Evolutionary conservation across 2,888 invertebrate genomes (phyloP), one percentile per base, ranked within the genome.

Genomic region (Cephus pulcher): DNA sequence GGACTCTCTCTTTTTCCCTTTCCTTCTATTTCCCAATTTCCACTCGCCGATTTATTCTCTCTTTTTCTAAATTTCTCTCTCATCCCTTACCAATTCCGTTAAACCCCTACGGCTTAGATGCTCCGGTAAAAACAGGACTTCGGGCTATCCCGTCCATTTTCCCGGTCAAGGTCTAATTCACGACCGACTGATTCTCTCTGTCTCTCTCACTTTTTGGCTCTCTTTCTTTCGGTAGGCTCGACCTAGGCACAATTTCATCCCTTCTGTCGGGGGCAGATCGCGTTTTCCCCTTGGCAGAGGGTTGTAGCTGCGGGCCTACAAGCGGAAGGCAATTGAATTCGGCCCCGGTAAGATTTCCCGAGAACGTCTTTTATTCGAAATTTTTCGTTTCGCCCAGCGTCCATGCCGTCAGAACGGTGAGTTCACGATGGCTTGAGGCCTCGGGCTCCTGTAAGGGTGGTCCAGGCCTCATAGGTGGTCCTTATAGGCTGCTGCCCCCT

Each of bases 301-400:
- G 56, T 56, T 56, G 23, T 56, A 56, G 12, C 71, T 12, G 1
- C 34, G 71, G 34, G 2, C 11, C 71, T 56, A 71, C 32, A 32
- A 71, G 71, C 71, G 32, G 33, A n/a, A 34, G 34, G 71, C 71
- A 71, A 71, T 71, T 71, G 71, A 71, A 71, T 71, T 34, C 32
- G 34, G 71, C 12, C 56, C 56, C 2, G 56, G 56, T 32, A 71
- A 71, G 71, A 71, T 71, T 71, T 71, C 12, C 32, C 32, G 3
- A 23, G 32, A 34, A 32, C 32, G 34, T 23, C 34, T 74, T 74
- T 74, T 30, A 74, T 37, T 37, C 35, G 35, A 23, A 74, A 56
- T 56, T 23, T 56, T 56, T 23, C 56, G 23, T 23, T 56, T 23
- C 23, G 56, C 2, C 23, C 23, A 56, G 23, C 56, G 23, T 23